phyloP scores from a whole-genome alignment of 1,140 invertebrate species.

The Odontomachus brunneus region DNA sequence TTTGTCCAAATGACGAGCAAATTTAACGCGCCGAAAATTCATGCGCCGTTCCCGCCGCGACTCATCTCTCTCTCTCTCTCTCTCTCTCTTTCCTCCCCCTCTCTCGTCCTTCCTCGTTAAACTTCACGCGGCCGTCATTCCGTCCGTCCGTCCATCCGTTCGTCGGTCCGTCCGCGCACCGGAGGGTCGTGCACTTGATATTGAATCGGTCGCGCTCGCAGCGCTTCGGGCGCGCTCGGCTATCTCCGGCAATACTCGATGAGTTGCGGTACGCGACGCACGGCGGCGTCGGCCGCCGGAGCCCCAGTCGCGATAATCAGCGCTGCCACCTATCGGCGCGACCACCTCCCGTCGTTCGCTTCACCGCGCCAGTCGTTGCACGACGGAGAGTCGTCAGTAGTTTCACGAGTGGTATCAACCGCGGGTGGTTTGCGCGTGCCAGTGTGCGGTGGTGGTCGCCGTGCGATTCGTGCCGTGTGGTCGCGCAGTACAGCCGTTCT shows the following conservation, averaged over 20 bases:
- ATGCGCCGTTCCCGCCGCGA: too few species aligned
- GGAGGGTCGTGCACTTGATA: constrained; percentile 80
- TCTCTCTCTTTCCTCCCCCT: too few species aligned
- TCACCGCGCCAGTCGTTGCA: constrained; percentile 79
- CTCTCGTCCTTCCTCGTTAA: not conserved
- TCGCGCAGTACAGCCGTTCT: not conserved
- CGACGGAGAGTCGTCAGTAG: constrained; percentile 79
- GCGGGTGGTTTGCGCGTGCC: constrained; percentile 78
- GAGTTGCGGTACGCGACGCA: constrained; percentile 60
- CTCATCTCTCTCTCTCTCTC: too few species aligned
- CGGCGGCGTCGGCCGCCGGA: constrained; percentile 71
- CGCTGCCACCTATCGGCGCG: constrained; percentile 73
- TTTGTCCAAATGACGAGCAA: too few species aligned
- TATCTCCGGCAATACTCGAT: constrained; percentile 51
- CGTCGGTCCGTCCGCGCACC: not conserved
- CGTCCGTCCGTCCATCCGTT: constrained; percentile 32
- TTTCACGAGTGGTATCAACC: constrained; percentile 79
- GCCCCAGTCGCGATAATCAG: constrained; percentile 66
- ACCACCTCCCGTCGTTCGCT: constrained; percentile 68
- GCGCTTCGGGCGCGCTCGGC: constrained; percentile 50
- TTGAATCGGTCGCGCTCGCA: constrained; percentile 74
- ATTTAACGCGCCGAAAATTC: too few species aligned
- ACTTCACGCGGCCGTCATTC: constrained; percentile 1
- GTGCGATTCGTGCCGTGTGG: constrained; percentile 15
- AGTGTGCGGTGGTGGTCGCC: constrained; percentile 33